phyloP scores from a whole-genome alignment of 2,113 vertebrate genomes.

The Pogonocichla stellata region DNA sequence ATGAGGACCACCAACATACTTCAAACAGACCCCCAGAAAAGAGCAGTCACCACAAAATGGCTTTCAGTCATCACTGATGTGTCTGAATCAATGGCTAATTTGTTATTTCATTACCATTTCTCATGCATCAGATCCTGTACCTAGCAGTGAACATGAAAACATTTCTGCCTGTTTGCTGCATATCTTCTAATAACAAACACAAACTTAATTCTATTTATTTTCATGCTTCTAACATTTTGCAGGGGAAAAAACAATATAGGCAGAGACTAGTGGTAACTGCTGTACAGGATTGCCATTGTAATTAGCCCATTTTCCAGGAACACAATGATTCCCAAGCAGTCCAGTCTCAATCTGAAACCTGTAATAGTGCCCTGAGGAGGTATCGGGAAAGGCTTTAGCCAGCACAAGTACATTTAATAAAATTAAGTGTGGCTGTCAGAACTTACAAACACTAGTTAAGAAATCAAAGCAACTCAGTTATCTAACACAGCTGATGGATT shows the following conservation, averaged over 20 bases:
- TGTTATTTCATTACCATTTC: slow-evolving; percentile 23
- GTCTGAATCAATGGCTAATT: slow-evolving; percentile 37
- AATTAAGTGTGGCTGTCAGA: background rate
- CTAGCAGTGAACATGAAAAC: slow-evolving; percentile 4
- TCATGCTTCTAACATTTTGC: background rate
- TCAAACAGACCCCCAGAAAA: slow-evolving; percentile 23
- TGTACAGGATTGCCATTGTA: background rate
- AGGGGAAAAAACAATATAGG: background rate
- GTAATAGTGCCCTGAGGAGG: background rate
- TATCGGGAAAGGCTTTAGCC: background rate
- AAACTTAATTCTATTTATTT: background rate
- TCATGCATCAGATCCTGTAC: background rate
- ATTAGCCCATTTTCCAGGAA: background rate
- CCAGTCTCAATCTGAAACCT: background rate
- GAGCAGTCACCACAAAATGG: slow-evolving; percentile 18
- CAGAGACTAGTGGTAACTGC: background rate
- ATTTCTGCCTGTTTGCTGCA: background rate
- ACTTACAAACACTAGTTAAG: background rate
- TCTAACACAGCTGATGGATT: background rate
- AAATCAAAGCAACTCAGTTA: background rate
- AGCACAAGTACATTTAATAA: background rate
- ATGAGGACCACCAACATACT: slow-evolving; percentile 45
- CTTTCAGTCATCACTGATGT: slow-evolving; percentile 14
- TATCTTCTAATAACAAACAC: background rate
- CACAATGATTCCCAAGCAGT: background rate